These are phyloP conservation scores for Limosa lapponica DNA, from an alignment of 2,797 vertebrate species.

Conservation along the genomic window DNA sequence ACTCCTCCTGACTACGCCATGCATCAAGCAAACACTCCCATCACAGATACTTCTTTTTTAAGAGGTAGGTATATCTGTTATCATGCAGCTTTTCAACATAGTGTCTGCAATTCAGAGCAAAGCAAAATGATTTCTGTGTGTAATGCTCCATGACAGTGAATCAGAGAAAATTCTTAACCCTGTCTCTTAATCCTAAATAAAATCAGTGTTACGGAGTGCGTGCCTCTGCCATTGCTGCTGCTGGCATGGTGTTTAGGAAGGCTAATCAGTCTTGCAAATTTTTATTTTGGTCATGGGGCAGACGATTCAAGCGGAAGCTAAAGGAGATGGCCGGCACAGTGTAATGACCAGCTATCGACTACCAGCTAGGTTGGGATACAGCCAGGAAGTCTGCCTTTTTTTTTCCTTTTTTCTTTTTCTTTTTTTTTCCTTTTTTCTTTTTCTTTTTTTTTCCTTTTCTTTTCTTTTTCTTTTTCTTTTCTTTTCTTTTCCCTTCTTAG, in stretches of 20 bases:
- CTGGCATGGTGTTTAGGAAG: not conserved
- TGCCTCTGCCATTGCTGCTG: not conserved
- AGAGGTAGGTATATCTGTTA: not conserved
- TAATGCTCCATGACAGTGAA: not conserved
- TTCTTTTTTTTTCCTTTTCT: not conserved
- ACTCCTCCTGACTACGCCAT: not conserved
- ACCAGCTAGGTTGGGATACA: not conserved
- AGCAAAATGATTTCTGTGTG: not conserved
- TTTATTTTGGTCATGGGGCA: not conserved
- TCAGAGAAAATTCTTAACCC: not conserved
- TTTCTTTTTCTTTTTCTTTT: not conserved
- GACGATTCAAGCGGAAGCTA: rapidly evolving
- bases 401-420: not conserved
- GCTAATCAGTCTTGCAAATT: not conserved
- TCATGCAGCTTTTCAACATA: not conserved
- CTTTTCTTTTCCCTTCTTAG: not conserved
- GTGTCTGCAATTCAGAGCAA: not conserved
- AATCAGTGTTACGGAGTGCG: rapidly evolving
- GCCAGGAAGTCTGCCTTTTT: not conserved
- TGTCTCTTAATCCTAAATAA: not conserved
- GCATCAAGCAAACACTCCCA: not conserved
- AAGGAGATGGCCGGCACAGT: rapidly evolving
- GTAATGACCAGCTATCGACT: rapidly evolving
- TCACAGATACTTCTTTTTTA: not conserved
- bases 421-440: too few species aligned